Percentiles rank a stretch among this genome's conserved stretches.
Conservation (phyloP, 2,888 invertebrate genomes). For the Omphaloscelis lunosa region DNA sequence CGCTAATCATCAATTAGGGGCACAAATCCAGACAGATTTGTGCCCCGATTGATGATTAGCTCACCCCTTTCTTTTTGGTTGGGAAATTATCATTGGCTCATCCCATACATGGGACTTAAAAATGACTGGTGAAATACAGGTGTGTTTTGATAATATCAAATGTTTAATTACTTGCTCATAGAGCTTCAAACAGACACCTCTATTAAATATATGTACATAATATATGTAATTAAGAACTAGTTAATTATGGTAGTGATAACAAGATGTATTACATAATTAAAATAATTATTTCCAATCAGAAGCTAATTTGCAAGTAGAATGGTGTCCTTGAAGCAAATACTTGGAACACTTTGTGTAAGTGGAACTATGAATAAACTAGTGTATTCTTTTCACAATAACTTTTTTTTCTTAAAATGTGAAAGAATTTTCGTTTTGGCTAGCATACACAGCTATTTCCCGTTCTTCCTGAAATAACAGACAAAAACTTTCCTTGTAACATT, state of each 20-base stretch:
- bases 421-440: neutral
- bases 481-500: conserved; percentile 20
- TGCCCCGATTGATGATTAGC: too few species aligned
- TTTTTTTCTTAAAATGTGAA: neutral
- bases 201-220: neutral
- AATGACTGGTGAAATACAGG: too few species aligned
- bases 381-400: too few species aligned
- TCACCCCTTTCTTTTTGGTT: too few species aligned
- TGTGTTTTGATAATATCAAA: neutral
- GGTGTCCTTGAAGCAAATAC: conserved; percentile 2
- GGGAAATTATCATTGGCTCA: too few species aligned
- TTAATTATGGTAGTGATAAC: conserved; percentile 18
- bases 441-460: neutral
- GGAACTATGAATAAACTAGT: neutral
- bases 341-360: neutral
- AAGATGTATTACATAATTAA: conserved; percentile 5
- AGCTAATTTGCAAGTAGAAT: conserved; percentile 7
- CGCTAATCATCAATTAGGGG: too few species aligned
- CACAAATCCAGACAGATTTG: too few species aligned
- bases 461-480: conserved; percentile 23
- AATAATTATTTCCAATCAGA: conserved; percentile 11
- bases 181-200: conserved; percentile 13
- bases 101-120: too few species aligned
- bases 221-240: conserved; percentile 19
- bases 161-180: conserved; percentile 12